Conservation (phyloP, 2,888 invertebrate genomes). For the Cerceris rybyensis region DNA sequence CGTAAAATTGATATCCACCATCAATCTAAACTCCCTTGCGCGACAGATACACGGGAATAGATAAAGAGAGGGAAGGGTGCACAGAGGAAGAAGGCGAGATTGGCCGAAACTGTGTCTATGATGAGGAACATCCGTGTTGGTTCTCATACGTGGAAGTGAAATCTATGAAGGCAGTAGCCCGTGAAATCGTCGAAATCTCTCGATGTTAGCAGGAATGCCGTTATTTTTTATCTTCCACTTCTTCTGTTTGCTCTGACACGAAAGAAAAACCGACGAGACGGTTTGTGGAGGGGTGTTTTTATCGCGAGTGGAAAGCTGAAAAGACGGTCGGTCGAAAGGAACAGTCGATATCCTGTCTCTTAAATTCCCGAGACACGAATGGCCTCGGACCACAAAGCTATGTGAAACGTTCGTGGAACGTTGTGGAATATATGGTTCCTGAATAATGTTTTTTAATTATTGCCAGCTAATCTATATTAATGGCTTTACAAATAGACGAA, state of each 20-base stretch:
- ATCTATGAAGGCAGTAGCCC: slow-evolving; percentile 51
- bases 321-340: slow-evolving; percentile 71
- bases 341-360: slow-evolving; percentile 48
- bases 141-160: slow-evolving; percentile 16
- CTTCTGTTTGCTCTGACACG: not conserved
- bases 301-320: slow-evolving; percentile 5
- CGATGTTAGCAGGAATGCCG: slow-evolving; percentile 43
- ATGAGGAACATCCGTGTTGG: slow-evolving; percentile 35
- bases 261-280: slow-evolving; percentile 26
- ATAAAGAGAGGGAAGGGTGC: slow-evolving; percentile 24
- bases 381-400: not conserved
- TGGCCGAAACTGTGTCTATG: slow-evolving; percentile 40
- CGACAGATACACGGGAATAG: slow-evolving; percentile 38
- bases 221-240: slow-evolving; percentile 36
- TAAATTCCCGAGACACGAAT: slow-evolving; percentile 11
- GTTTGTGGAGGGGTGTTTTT: slow-evolving; percentile 27
- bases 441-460: too few species aligned
- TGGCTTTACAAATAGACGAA: too few species aligned
- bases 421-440: too few species aligned
- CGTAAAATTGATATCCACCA: slow-evolving; percentile 73
- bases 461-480: too few species aligned
- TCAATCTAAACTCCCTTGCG: slow-evolving; percentile 54
- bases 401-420: too few species aligned
- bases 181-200: slow-evolving; percentile 60
- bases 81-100: slow-evolving; percentile 26